Evolutionary conservation across 2,888 invertebrate genomes (phyloP), one percentile per base, ranked within the genome.

Genomic region (Serripes groenlandicus): DNA sequence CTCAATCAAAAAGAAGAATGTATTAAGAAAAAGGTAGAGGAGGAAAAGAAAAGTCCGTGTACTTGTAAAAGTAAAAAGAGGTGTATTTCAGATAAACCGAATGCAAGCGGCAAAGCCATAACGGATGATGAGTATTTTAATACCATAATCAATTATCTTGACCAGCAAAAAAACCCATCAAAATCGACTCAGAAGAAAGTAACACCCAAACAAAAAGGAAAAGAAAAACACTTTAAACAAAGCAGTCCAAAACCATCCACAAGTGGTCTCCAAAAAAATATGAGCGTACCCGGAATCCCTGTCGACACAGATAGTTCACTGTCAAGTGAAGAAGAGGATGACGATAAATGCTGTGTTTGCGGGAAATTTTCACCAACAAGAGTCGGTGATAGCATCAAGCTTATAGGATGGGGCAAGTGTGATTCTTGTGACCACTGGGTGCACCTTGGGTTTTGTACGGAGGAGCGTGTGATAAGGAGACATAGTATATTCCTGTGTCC

Each of bases 291-390:
- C 42, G 1, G 28, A 34, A 9, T 21, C n/a, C 5, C 28, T 60
- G 32, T 35, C 15, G 23, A 28, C 62, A 30, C 28, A 2, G 35
- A 30, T 26, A 23, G 26, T 28, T 23, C 18, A 23, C 26, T 37
- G 35, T 34, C 32, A 34, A 35, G 21, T 35, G 21, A 60, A 11
- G 62, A 62, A 5, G 62, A 37, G 28, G 30, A 37, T 28, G 49
- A 62, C 56, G 62, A 62, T n/a, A 60, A 37, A 73, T 73, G 73
- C n/a, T 73, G 37, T 42, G 60, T 73, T 0, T 73, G 73, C 42
- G 73, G 73, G 18, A 21, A n/a, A 3, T 37, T 73, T 18, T 42
- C 60, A n/a, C 73, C 73, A 26, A 42, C 73, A 15, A 49, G 35
- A 11, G 32, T 35, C 1, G n/a, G 42, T 42, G 62, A 73, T 4